phyloP scores from a whole-genome alignment of 2,797 vertebrate species.

The Amphiprion clarkii region DNA sequence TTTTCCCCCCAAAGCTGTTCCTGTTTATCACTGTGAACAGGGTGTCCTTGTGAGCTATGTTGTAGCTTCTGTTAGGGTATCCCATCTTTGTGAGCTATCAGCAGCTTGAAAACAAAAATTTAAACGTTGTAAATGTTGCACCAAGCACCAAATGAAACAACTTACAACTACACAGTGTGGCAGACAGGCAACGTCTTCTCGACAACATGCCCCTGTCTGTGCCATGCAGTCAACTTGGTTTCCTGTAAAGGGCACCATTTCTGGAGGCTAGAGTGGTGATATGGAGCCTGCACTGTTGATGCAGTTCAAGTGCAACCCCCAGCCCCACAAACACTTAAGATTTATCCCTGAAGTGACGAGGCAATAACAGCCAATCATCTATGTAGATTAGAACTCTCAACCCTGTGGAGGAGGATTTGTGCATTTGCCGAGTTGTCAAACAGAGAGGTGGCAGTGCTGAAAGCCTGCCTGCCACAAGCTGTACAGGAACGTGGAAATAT shows the following conservation, averaged over 20 bases:
- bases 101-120: no score
- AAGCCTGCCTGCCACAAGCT: neutral
- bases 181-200: neutral
- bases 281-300: neutral
- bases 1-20: no score
- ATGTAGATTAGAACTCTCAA: constrained; percentile 2
- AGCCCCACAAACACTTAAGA: neutral
- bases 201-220: neutral
- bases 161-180: neutral
- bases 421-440: neutral
- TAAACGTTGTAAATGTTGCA: no score
- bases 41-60: no score
- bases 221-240: neutral
- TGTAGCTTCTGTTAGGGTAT: no score
- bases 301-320: neutral
- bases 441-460: neutral
- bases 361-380: constrained; percentile 1
- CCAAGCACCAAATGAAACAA: no score
- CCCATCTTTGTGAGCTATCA: no score
- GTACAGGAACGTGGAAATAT: neutral
- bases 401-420: neutral
- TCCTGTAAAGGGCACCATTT: neutral
- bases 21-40: no score
- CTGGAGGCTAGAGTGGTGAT: neutral
- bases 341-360: neutral